Evolutionary conservation across 2,888 invertebrate genomes (phyloP).

Genomic region (Therioaphis trifolii): DNA sequence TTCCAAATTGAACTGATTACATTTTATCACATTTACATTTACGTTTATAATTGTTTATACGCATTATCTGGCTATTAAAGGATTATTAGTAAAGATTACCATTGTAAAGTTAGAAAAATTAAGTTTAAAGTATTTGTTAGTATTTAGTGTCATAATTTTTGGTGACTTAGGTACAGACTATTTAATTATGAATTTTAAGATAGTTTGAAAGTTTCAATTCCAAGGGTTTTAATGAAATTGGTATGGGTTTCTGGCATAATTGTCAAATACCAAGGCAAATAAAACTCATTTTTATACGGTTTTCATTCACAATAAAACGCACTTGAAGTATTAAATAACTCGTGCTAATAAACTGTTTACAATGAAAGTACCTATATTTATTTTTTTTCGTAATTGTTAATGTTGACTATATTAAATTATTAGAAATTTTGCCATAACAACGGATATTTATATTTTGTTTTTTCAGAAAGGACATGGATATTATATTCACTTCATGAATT

Average conservation of each 20-base stretch:
- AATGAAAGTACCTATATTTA: background rate
- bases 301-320: background rate
- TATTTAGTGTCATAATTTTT: no score
- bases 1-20: no score
- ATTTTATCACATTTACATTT: no score
- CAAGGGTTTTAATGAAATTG: constrained; percentile 13
- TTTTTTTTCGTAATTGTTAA: no score
- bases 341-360: background rate
- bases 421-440: background rate
- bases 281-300: background rate
- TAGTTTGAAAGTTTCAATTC: background rate
- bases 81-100: no score
- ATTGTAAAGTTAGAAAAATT: no score
- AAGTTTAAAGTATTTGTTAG: no score
- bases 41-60: no score
- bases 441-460: background rate
- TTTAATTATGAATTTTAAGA: constrained; percentile 13
- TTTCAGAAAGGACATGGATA: background rate
- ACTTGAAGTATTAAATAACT: background rate
- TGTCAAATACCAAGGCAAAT: background rate
- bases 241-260: background rate
- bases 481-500: background rate
- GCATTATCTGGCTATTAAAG: no score
- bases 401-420: no score
- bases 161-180: background rate